Evolutionary conservation across 2,797 vertebrate species (phyloP), one percentile per base, ranked within the genome.

Genomic region (Siniperca scherzeri): DNA sequence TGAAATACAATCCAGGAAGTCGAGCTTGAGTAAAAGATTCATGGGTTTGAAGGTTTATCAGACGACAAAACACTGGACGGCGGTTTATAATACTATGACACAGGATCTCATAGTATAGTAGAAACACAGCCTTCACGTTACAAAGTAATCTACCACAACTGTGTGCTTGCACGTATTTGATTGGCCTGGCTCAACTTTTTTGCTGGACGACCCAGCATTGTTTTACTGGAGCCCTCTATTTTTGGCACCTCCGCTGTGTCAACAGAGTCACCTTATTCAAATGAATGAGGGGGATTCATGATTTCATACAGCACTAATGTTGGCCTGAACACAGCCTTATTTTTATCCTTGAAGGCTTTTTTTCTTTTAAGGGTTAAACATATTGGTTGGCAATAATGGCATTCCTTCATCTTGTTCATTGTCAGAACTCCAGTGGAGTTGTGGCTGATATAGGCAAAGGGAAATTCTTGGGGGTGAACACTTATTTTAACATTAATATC

Each of bases 341-440:
- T 67, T 67, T 68, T 25, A 57, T 46, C 17, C 19, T 46, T 57
- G 55, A 59, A 27, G 8, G 1, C 7, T 44, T 46, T 71, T 48
- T 59, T 59, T 59, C 25, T 71, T 71, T 71, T 9, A 33, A 30
- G 40, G 40, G 16, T 70, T 70, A 57, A 57, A 71, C 55, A 30
- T 57, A 61, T 27, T 70, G 12, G 17, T 70, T 36, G 21, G 44
- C 57, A 73, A 38, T 50, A 48, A 50, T 59, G 25, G 25, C 30
- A 73, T 50, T 50, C 14, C 25, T 44, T 72, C 27, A 56, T 42
- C 33, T 71, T 57, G n/a, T 16, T 27, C 7, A 17, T 46, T 65
- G 17, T 50, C 27, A 36, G 13, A 36, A 9, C 48, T 33, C 53
- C 30, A 12, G 10, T 19, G 5, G n/a, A 36, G 55, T 56, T 56